Base-by-base conservation (phyloP, 2,888 invertebrate genomes). In the Heliconius erato region DNA sequence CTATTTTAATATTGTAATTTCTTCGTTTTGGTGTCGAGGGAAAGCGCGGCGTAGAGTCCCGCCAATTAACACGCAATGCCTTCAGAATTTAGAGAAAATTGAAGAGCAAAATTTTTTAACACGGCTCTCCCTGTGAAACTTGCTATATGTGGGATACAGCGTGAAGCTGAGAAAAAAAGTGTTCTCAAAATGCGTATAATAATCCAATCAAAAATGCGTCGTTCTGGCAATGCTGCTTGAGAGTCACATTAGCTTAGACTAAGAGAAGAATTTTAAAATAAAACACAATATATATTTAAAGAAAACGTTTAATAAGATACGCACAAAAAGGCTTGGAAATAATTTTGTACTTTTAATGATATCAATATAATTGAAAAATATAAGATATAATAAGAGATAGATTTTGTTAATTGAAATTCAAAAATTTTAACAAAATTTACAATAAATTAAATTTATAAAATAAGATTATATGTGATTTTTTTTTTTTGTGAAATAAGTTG, bases 261-360 rank as follows among this genome's bases (percentile, higher is more conserved):
- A 63, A 63, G 12, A 63, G 23, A 14, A 12, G 74, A 74, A 14
- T 7, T 23, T 19, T 54, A 12, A 63, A 76, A 76, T 40, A 65
- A 76, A 76, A 63, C 63, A 76, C 14, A 35, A 76, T 35, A 11
- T 63, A 76, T 76, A 76, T 63, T 76, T 76, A 76, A 76, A 76
- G 63, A 76, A 76, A 76, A 76, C 63, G 26, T 76, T 76, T 76
- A 76, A 76, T 76, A 63, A 76, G 54, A 63, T 72, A 76, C 76
- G 35, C n/a, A 63, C 16, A 72, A 14, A 28, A 19, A 72, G 44
- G 26, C 9, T 40, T 76, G 40, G 63, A 76, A 40, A 76, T n/a
- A 63, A 26, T 40, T 63, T 76, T 59, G 63, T 76, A 76, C 59
- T 76, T 16, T 54, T n/a, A 59, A 32, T 23, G 7, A 23, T n/a